A percentile compares a stretch with the other conserved stretches of the same genome.
Conservation (phyloP, 2,888 invertebrate genomes). For the Drosophila borealis region DNA sequence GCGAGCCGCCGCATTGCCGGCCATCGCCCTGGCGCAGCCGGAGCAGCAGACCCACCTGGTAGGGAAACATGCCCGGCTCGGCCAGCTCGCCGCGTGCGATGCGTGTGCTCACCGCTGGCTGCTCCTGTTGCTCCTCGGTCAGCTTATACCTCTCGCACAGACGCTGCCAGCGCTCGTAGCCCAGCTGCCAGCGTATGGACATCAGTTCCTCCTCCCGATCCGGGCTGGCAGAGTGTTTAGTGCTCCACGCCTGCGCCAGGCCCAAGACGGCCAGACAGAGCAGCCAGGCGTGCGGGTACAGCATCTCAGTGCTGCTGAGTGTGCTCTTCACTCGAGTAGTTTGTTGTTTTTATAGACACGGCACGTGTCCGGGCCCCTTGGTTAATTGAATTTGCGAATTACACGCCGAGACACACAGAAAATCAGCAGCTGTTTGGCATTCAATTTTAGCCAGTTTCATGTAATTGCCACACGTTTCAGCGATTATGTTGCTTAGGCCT, state of each 20-base stretch:
- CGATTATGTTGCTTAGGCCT: constrained; percentile 77
- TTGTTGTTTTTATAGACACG: constrained; percentile 57
- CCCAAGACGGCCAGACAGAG: neutral
- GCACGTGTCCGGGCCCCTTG: constrained; percentile 47
- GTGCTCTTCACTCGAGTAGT: constrained; percentile 42
- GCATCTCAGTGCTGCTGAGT: constrained; percentile 25
- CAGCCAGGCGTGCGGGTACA: neutral
- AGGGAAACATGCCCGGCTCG: constrained; percentile 78
- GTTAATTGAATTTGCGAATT: constrained; percentile 70
- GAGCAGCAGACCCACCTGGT: constrained; percentile 79
- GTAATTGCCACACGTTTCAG: constrained; percentile 77
- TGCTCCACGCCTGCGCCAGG: constrained; percentile 22
- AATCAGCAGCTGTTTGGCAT: constrained; percentile 68
- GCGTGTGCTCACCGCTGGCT: constrained; percentile 47
- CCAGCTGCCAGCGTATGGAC: constrained; percentile 41
- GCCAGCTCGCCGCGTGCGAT: constrained; percentile 81
- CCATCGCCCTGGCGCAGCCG: constrained; percentile 41
- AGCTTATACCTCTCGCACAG: constrained; percentile 45
- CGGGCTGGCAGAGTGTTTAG: neutral
- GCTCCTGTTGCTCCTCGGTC: neutral
- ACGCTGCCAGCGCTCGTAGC: constrained; percentile 54
- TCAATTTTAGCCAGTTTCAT: constrained; percentile 69
- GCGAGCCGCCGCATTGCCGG: constrained; percentile 81
- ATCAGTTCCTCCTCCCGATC: constrained; percentile 18
- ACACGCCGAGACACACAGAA: constrained; percentile 15